Conservation (phyloP, 2,113 vertebrate genomes). For the Toxotes chatareus region DNA sequence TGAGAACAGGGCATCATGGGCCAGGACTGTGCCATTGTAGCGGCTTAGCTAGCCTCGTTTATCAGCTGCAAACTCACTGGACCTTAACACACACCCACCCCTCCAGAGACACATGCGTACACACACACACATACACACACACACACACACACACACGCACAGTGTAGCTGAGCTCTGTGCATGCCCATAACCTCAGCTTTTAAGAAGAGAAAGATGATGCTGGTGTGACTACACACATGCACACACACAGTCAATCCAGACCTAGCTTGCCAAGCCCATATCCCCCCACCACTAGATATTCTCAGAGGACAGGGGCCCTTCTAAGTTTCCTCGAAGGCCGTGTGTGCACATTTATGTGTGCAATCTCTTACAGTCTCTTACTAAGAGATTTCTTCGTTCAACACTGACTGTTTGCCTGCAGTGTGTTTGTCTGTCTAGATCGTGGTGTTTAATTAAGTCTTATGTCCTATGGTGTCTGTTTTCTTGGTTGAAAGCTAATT, state of each 20-base stretch:
- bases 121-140: slow-evolving; percentile 51
- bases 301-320: slow-evolving; percentile 60
- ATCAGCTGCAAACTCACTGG: slow-evolving; percentile 82
- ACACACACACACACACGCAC: slow-evolving; percentile 9
- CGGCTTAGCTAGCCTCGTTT: slow-evolving; percentile 80
- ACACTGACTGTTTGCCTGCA: slow-evolving; percentile 26
- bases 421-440: slow-evolving; percentile 7
- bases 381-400: slow-evolving; percentile 24
- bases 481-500: background rate
- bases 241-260: slow-evolving; percentile 7
- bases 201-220: slow-evolving; percentile 63
- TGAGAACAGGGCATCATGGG: slow-evolving; percentile 65
- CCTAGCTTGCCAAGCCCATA: slow-evolving; percentile 62
- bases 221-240: slow-evolving; percentile 35
- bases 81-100: slow-evolving; percentile 73
- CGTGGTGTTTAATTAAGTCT: background rate
- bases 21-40: slow-evolving; percentile 78
- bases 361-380: slow-evolving; percentile 11
- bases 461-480: background rate
- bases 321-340: slow-evolving; percentile 67
- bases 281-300: slow-evolving; percentile 59
- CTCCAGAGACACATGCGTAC: slow-evolving; percentile 58
- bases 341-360: slow-evolving; percentile 32
- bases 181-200: slow-evolving; percentile 21
- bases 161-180: slow-evolving; percentile 30